A percentile compares a stretch with the other conserved stretches of the same genome.
Conservation (phyloP, 2,888 invertebrate genomes). For the Cantharis rustica region DNA sequence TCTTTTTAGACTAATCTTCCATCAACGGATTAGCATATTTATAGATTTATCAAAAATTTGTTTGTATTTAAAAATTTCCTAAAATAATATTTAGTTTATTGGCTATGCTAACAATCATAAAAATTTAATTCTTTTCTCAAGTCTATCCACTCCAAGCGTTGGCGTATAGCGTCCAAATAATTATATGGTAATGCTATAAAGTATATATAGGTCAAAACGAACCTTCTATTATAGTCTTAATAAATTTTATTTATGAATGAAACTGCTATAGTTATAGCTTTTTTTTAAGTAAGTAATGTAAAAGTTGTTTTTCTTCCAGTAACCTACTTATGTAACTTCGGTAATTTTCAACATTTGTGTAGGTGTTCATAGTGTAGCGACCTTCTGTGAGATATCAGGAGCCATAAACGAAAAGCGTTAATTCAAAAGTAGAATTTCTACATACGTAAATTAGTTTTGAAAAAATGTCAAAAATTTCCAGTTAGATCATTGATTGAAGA, state of each 20-base stretch:
- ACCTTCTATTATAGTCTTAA: background rate
- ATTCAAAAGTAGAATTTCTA: too few relatives aligned
- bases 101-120: background rate
- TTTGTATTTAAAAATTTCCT: background rate
- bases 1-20: background rate
- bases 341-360: too few relatives aligned
- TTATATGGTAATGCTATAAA: background rate
- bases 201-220: background rate
- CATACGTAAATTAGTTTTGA: too few relatives aligned
- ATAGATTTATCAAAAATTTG: background rate
- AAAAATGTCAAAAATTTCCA: too few relatives aligned
- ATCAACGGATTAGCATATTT: background rate
- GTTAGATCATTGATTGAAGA: too few relatives aligned
- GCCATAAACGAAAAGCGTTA: too few relatives aligned
- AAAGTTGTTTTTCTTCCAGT: background rate
- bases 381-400: too few relatives aligned
- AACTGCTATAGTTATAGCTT: background rate
- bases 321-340: too few relatives aligned
- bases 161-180: background rate
- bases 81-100: background rate
- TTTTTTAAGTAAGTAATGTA: background rate
- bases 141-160: background rate
- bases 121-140: background rate
- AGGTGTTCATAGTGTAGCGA: too few relatives aligned
- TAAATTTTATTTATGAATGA: background rate